Evolutionary conservation across 2,113 vertebrate genomes (phyloP), one percentile per base, ranked within the genome.

Genomic region (Miniopterus natalensis): DNA sequence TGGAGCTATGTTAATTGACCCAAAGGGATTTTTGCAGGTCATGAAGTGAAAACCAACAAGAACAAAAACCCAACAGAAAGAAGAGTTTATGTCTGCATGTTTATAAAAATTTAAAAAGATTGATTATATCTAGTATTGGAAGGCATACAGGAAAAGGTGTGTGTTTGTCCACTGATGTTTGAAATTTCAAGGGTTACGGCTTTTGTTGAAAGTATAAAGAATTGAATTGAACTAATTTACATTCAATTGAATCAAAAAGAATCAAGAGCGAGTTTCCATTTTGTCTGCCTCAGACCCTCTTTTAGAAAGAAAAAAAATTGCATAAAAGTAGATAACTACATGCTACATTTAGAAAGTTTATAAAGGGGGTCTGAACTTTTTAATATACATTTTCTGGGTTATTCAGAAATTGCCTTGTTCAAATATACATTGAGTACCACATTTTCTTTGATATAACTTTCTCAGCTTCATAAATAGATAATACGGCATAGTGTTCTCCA

Each of bases 301-400:
- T 61, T 94, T 90, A 92, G 6, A 73, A 75, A 66, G 29, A 57
- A 94, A 94, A 75, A 3, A 61, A 86, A n/a, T 47, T 36, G 36
- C 89, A 75, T 21, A 40, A 18, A 80, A 75, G 27, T 8, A 73
- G 71, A 51, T 49, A 49, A 47, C 8, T 36, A 7, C 0, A 47
- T 6, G 21, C 6, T 53, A 49, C 2, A 80, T 9, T 45, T 65
- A 59, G 40, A 45, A 87, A 51, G 6, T 70, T 81, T 84, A 42
- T 21, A 42, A 77, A 91, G 10, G 21, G 23, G 2, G 10, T 59
- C 23, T 92, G 15, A 66, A 45, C 1, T 89, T 94, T 83, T 55
- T 3, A 75, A 78, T 61, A 57, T 36, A 87, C 90, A 66, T 5
- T 42, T 57, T 59, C 47, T 80, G 18, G 13, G 18, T 53, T 66